Base-by-base conservation (phyloP, 1,140 invertebrate genomes). In the Lordiphosa collinella region DNA sequence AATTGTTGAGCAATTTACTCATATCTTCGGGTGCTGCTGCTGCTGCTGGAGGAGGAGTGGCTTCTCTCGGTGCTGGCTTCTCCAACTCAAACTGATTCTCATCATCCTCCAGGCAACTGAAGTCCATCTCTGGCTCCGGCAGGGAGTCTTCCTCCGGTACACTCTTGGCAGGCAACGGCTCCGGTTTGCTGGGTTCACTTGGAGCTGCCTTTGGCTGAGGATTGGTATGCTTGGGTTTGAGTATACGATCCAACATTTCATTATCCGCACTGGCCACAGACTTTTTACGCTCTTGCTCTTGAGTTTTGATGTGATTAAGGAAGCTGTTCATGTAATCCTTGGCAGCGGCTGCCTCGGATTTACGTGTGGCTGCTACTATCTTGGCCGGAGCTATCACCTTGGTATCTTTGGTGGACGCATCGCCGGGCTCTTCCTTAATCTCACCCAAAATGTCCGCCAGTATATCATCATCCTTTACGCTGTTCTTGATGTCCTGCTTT, bases 361-460 rank as follows among this genome's bases (percentile, higher is more conserved):
- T 87, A 2, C 55, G 34, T 25, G 68, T 38, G 36, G 62, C 43
- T 6, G 59, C 49, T 10, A 80, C 52, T 34, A 82, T 87, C 43
- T 74, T 85, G 0, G 85, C 85, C 6, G 85, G 75, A 0, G 85
- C 85, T 40, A 87, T 87, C 3, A 78, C 41, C 29, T 82, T 85
- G 8, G 50, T 88, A 1, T 56, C 64, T 8, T 62, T 25, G 8
- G 46, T 29, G n/a, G n/a, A n/a, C 4, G 18, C n/a, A 10, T 74
- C 66, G 63, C 88, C 57, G 0, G 60, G 50, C 4, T 86, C 90
- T 4, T 90, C 90, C 87, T 95, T 92, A 1, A 96, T 89, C 87
- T 96, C 95, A 14, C 92, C 92, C 89, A 98, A 93, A 5, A 98
- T 92, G 86, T 96, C 95, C 29, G 92, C 94, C 7, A 98, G 90